Evolutionary conservation across 92 coral and sea anemone species (phyloP).

Genomic region (Siderastrea siderea): DNA sequence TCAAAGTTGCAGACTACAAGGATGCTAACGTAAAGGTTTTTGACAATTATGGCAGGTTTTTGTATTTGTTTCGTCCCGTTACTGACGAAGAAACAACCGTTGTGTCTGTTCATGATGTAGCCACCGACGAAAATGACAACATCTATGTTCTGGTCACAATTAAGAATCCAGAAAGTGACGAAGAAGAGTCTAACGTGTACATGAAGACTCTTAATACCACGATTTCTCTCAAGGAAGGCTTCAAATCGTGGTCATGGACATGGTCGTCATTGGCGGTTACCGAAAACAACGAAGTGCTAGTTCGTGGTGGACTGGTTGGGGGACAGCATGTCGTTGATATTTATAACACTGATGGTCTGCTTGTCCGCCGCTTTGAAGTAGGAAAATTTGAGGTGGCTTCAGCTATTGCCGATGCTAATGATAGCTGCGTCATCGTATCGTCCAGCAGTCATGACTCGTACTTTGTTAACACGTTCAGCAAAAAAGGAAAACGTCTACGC

Average conservation of each 20-base stretch:
- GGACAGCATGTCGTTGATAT: constrained; percentile 18
- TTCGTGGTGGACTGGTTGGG: background rate
- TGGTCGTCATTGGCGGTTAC: background rate
- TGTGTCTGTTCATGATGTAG: background rate
- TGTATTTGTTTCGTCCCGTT: constrained; percentile 15
- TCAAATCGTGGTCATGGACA: constrained; percentile 3
- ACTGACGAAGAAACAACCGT: background rate
- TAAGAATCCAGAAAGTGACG: background rate
- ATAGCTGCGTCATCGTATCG: constrained; percentile 32
- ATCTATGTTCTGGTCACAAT: constrained; percentile 15
- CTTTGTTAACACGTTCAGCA: constrained; percentile 39
- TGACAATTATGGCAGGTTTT: constrained; percentile 50
- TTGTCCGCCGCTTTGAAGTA: constrained; percentile 34
- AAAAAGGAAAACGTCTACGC: constrained; percentile 33
- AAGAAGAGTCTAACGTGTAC: background rate
- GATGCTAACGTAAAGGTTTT: constrained; percentile 60
- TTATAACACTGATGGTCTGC: constrained; percentile 34
- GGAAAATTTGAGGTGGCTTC: background rate
- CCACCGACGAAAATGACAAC: constrained; percentile 51
- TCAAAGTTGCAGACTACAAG: constrained; percentile 53
- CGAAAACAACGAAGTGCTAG: constrained; percentile 21
- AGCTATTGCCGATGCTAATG: constrained; percentile 29
- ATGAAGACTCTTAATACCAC: background rate
- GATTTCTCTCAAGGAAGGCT: constrained; percentile 5
- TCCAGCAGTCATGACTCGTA: background rate